These are phyloP conservation scores for Percina caprodes DNA, from an alignment of 2,113 vertebrate genomes.

Conservation along the genomic window DNA sequence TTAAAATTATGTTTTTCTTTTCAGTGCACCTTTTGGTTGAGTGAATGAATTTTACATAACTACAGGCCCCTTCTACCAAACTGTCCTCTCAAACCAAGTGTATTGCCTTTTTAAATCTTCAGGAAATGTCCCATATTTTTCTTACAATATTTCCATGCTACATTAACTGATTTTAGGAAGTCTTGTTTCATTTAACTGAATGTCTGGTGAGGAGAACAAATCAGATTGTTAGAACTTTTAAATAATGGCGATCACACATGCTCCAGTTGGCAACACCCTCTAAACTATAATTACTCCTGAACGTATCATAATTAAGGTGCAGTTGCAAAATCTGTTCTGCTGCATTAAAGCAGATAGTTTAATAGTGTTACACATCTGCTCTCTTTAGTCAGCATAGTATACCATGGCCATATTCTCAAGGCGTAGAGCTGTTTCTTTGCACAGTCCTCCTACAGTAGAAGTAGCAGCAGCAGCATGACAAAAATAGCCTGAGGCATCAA, in stretches of 20 bases:
- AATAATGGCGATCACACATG: background rate
- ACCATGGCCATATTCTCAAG: background rate
- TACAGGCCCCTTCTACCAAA: background rate
- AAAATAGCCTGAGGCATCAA: constrained; percentile 21
- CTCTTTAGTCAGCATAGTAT: background rate
- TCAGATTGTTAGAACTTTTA: background rate
- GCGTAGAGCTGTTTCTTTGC: background rate
- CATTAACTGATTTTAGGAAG: background rate
- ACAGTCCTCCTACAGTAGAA: background rate
- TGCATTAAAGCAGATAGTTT: background rate
- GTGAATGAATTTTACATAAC: background rate
- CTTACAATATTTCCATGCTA: background rate
- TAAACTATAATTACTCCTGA: background rate
- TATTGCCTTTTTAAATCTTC: background rate
- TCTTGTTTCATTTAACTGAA: background rate
- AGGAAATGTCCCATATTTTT: too few relatives aligned
- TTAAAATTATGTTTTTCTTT: background rate
- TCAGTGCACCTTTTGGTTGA: background rate
- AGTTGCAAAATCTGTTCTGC: background rate
- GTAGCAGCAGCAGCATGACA: background rate
- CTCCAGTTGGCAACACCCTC: background rate
- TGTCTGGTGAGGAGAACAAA: background rate
- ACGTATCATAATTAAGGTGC: background rate
- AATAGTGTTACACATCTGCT: background rate
- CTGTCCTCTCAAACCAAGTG: background rate